Percentiles rank a stretch among this genome's conserved stretches.
These are phyloP conservation scores for Acanthosepion pharaonis DNA, from an alignment of 2,888 invertebrate genomes.

Conservation along the genomic window DNA sequence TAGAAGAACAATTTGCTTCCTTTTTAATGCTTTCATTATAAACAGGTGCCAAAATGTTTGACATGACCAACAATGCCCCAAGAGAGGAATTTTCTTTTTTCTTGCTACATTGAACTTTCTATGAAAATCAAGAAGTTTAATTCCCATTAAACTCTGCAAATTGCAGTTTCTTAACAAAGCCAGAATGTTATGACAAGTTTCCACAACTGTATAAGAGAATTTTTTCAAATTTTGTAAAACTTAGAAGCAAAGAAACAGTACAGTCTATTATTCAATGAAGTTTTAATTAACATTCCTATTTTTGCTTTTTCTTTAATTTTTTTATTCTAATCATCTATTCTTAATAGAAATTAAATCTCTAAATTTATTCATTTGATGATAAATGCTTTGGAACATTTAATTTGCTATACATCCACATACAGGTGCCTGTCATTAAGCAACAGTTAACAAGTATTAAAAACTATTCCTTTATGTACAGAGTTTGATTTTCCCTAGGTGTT, in stretches of 20 bases:
- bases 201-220: no score
- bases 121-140: background rate
- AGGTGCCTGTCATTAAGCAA: background rate
- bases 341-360: background rate
- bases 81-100: background rate
- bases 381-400: background rate
- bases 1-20: background rate
- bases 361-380: background rate
- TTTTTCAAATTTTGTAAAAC: no score
- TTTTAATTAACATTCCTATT: background rate
- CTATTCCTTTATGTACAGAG: no score
- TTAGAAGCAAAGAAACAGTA: no score
- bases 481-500: no score
- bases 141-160: background rate
- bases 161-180: background rate
- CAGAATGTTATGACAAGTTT: background rate
- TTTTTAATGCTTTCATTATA: background rate
- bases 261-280: background rate
- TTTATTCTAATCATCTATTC: background rate
- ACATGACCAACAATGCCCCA: background rate
- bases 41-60: background rate
- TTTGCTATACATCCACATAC: background rate
- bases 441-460: no score
- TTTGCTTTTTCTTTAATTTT: background rate
- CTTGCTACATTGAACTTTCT: background rate